These are phyloP conservation scores for Micromesistius poutassou DNA, from an alignment of 2,797 vertebrate genomes.

Conservation along the genomic window DNA sequence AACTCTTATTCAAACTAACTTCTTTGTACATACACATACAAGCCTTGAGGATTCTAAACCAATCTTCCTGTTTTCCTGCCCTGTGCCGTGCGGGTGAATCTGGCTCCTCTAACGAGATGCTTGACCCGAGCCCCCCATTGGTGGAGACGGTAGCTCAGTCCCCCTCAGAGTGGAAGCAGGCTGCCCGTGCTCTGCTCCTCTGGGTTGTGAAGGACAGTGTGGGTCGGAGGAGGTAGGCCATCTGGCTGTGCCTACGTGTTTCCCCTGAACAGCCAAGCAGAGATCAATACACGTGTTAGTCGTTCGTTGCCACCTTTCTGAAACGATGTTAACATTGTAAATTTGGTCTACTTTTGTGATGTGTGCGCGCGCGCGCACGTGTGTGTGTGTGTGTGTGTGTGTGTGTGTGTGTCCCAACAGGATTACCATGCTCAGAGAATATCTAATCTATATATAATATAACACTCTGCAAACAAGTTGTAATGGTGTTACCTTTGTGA, in stretches of 20 bases:
- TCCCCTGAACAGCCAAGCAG: neutral
- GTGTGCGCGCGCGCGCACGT: too few relatives aligned
- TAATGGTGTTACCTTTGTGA: too few relatives aligned
- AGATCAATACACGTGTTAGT: too few relatives aligned
- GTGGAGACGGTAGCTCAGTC: neutral
- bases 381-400: too few relatives aligned
- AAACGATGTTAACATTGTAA: too few relatives aligned
- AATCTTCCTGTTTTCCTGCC: neutral
- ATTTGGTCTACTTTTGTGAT: too few relatives aligned
- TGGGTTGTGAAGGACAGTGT: neutral
- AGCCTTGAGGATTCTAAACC: neutral
- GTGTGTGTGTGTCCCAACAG: neutral
- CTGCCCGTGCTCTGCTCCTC: neutral
- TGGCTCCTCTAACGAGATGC: neutral
- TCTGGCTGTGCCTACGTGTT: neutral
- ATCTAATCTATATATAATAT: too few relatives aligned
- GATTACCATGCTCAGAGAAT: too few relatives aligned
- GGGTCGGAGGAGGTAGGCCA: neutral
- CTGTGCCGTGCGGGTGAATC: neutral
- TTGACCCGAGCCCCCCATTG: neutral
- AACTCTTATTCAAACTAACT: neutral
- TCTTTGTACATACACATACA: neutral
- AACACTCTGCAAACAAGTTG: too few relatives aligned
- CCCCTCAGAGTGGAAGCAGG: neutral
- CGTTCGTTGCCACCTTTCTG: too few relatives aligned